Base-by-base conservation (phyloP, 92 coral and sea anemone species). In the Epizoanthus rinbou region DNA sequence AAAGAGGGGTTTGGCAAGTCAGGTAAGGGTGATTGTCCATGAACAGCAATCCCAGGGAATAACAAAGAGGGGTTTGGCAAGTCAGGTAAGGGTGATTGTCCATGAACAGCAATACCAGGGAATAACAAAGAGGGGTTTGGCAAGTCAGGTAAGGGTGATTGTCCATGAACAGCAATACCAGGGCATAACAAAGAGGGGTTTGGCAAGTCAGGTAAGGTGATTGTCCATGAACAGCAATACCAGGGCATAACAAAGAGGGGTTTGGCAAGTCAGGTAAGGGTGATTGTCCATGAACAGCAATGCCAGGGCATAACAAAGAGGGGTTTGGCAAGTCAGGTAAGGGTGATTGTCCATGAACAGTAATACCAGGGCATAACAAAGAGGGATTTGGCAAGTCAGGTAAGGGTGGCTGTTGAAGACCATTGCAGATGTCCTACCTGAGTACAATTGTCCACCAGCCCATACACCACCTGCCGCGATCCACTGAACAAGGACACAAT, bases 381-480 rank as follows among this genome's bases (percentile, higher is more conserved):
- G 13, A 13, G 33, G 31, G 43, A 13, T 0, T 7, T 47, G 53
- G 53, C 13, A 47, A 6, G 10, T 7, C 15, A 43, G 50, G 50
- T 43, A 43, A 43, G 50, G 50, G 50, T 43, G 50, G 50, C 50
- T 43, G 50, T 43, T 9, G 7, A 47, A 47, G 41, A 19, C 57
- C n/a, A 18, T 8, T 9, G 21, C 11, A n/a, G 53, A 24, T 45
- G 43, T 16, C 57, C 45, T 83, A 97, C 98, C 97, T 97, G 99
- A 21, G 98, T 97, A 68, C 99, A 97, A 82, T 90, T 92, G 63
- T 92, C 94, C 54, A 90, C 97, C 69, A 97, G 87, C 25, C 99
- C 99, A 84, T 97, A 97, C 25, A 97, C 95, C 23, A 97, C 99
- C 73, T 94, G 98, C 72, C 99, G 83, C 4, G 95, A 97, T 24